Evolutionary conservation across 2,113 vertebrate genomes (phyloP), one percentile per base, ranked within the genome.

Genomic region (Ahaetulla prasina): DNA sequence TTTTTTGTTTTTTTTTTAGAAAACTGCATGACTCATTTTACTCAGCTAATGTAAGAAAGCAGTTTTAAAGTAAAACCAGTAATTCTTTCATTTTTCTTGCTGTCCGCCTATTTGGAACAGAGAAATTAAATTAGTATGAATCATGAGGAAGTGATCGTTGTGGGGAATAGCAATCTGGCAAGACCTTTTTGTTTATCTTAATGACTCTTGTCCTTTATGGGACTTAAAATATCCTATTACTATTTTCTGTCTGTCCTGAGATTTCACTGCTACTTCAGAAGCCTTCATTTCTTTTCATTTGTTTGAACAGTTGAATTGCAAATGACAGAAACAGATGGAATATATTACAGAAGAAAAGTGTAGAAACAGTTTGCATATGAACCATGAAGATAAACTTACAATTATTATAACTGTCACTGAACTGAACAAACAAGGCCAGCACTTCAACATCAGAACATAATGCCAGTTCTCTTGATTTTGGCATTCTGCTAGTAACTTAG

Each of bases 11-110:
- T 92, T 92, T n/a, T 55, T 50, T 92, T 92, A 35, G 14, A 25
- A 63, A 88, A 89, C 23, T 54, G 27, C 50, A 88, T 84, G 87
- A 89, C 87, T 84, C 63, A 89, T 88, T 92, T 92, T 92, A 80
- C 57, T 74, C 86, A 14, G 43, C 63, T 60, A 92, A 50, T 74
- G 20, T 80, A 88, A 92, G 4, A 53, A 43, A 80, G 25, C 57
- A 92, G 8, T 2, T 88, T 84, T 89, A 80, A 89, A 89, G 47
- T 23, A 55, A 52, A 89, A 92, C 35, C 88, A 88, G 35, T 54
- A 80, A 53, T 39, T 27, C 9, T 87, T 23, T 14, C 35, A 86
- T 25, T 57, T 85, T 57, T 30, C 74, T 80, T 80, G 18, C 74
- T 3, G 1, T 80, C 27, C n/a, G 35, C 16, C 27, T 7, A 23